Conservation (phyloP, 2,113 vertebrate species). For the Herpailurus yagouaroundi region DNA sequence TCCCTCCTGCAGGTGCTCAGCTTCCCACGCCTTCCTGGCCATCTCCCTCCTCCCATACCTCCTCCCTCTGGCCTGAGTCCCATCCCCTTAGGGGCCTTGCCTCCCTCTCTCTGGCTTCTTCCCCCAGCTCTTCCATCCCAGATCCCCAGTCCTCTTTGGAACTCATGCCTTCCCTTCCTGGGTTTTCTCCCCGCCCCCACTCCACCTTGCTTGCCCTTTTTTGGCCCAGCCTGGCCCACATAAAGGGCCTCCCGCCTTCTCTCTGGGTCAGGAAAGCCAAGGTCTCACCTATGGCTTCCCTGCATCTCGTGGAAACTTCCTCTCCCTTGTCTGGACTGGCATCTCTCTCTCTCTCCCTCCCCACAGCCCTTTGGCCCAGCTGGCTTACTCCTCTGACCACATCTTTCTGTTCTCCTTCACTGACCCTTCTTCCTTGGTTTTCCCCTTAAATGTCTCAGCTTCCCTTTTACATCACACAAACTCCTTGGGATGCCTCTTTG, state of each 20-base stretch:
- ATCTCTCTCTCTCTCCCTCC: neutral
- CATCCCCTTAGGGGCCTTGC: neutral
- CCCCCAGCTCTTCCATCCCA: neutral
- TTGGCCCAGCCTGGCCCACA: neutral
- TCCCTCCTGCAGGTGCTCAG: neutral
- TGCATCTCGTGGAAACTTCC: neutral
- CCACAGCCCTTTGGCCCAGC: rapidly evolving
- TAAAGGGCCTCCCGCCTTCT: neutral
- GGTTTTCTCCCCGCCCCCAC: too few species aligned
- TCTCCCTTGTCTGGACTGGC: neutral
- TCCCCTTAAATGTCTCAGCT: neutral
- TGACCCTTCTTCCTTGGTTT: neutral
- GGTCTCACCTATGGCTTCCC: neutral
- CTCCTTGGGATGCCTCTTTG: neutral
- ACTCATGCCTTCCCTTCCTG: neutral
- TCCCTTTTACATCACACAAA: neutral
- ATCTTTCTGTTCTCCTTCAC: neutral
- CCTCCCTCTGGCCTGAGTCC: neutral
- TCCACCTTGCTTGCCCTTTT: neutral
- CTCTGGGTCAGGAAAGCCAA: neutral
- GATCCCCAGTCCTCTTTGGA: neutral
- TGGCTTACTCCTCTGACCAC: neutral
- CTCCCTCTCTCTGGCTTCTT: neutral
- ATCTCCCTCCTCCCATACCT: neutral
- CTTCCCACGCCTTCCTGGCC: too few species aligned